Evolutionary conservation across 2,113 vertebrate genomes (phyloP).

Genomic region (Osmerus mordax): DNA sequence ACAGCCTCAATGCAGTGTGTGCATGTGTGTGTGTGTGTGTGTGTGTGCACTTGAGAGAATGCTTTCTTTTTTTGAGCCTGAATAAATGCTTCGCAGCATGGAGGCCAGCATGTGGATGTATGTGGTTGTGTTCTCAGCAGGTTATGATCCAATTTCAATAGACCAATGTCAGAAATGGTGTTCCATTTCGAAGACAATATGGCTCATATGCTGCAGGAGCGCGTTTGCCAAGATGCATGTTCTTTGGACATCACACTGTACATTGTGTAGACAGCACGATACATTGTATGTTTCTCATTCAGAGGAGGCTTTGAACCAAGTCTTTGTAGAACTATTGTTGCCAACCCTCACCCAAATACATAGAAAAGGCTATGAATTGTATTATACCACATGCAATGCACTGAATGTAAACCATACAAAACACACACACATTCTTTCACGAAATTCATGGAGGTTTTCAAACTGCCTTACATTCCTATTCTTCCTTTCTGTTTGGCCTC

Average conservation of each 20-base stretch:
- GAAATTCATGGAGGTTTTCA: too few species aligned
- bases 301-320: too few species aligned
- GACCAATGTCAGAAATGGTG: conserved; percentile 25
- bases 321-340: too few species aligned
- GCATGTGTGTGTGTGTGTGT: conserved; percentile 19
- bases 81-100: conserved; percentile 46
- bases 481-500: too few species aligned
- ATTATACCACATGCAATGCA: too few species aligned
- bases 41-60: conserved; percentile 7
- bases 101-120: conserved; percentile 33
- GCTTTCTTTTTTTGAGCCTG: conserved; percentile 32
- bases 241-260: background rate
- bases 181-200: conserved; percentile 19
- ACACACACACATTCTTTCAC: too few species aligned
- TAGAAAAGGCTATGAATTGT: too few species aligned
- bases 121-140: conserved; percentile 50
- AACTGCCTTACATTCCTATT: background rate
- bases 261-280: background rate
- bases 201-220: background rate
- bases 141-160: conserved; percentile 39
- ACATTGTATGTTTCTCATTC: background rate
- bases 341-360: too few species aligned
- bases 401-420: too few species aligned
- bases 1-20: background rate
- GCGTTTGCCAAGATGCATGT: background rate